These are phyloP conservation scores for Ichneumoninae sp. DNA, from an alignment of 2,888 invertebrate species.

Conservation along the genomic window DNA sequence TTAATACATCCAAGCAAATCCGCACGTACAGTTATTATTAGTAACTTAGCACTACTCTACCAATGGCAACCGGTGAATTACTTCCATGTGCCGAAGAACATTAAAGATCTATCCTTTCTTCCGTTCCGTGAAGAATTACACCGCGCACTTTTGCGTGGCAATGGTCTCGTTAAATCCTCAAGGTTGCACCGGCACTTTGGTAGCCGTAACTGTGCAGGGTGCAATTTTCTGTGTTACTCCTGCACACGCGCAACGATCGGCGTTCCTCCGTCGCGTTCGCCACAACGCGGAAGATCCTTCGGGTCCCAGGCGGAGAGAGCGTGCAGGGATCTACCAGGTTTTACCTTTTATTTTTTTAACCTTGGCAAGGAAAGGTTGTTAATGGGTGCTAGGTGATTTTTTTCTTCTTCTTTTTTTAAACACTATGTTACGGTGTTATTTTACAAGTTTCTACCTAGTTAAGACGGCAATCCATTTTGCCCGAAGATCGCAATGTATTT, in stretches of 20 bases:
- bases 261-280: constrained; percentile 41
- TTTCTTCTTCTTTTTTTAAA: constrained; percentile 6
- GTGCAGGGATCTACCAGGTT: not conserved
- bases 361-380: constrained; percentile 40
- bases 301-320: constrained; percentile 44
- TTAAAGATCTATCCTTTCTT: constrained; percentile 16
- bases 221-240: constrained; percentile 12
- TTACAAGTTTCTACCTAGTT: not conserved
- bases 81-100: constrained; percentile 10
- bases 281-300: constrained; percentile 48
- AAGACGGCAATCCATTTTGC: not conserved
- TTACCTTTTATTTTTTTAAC: constrained; percentile 27
- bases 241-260: constrained; percentile 24
- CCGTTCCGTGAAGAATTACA: constrained; percentile 22
- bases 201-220: constrained; percentile 7
- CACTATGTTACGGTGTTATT: constrained; percentile 35
- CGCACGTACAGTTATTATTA: constrained; percentile 9
- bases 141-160: not conserved
- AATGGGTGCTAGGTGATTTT: constrained; percentile 22
- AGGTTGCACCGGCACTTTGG: constrained; percentile 31
- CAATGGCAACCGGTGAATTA: not conserved
- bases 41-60: constrained; percentile 4
- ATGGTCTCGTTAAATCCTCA: constrained; percentile 28
- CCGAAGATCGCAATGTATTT: not conserved
- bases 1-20: not conserved